These are phyloP conservation scores for Hanleya hanleyi DNA, from an alignment of 2,888 invertebrate genomes.

Conservation along the genomic window DNA sequence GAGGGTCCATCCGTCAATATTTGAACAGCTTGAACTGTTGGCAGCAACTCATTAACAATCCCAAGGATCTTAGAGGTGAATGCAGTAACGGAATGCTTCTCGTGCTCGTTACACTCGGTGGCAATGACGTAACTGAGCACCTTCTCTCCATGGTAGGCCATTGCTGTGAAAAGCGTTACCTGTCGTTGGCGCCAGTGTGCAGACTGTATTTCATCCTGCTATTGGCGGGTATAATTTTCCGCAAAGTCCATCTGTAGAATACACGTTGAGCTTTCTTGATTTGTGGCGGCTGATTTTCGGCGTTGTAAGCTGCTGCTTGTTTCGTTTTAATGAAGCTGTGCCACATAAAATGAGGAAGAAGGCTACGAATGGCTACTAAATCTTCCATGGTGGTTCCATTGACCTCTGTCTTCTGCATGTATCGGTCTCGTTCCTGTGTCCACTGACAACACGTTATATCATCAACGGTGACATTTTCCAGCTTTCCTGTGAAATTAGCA, in stretches of 20 bases:
- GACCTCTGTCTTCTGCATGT: constrained; percentile 4
- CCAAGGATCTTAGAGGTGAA: constrained; percentile 11
- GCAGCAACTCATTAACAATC: too few species aligned
- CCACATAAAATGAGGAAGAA: not conserved
- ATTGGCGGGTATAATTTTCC: too few species aligned
- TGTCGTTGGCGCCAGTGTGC: constrained; percentile 26
- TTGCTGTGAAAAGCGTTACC: constrained; percentile 14
- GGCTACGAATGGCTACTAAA: constrained; percentile 1
- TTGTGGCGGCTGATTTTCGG: not conserved
- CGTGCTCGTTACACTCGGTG: constrained; percentile 12
- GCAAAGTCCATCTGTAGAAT: constrained; percentile 28
- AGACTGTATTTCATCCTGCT: constrained; percentile 25
- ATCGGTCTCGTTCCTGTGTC: constrained; percentile 6
- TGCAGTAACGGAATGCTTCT: constrained; percentile 15
- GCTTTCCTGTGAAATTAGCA: not conserved
- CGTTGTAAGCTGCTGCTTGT: constrained; percentile 12
- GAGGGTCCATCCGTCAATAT: too few species aligned
- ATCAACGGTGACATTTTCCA: not conserved
- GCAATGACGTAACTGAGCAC: constrained; percentile 10
- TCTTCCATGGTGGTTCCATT: constrained; percentile 9
- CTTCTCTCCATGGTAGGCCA: constrained; percentile 13
- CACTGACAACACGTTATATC: constrained; percentile 17
- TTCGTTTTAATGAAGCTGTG: constrained; percentile 21
- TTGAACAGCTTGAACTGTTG: too few species aligned
- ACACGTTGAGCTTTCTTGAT: not conserved